A percentile compares a stretch with the other conserved stretches of the same genome.
Evolutionary conservation across 2,888 invertebrate species (phyloP).

Genomic region (Latheticus oryzae): DNA sequence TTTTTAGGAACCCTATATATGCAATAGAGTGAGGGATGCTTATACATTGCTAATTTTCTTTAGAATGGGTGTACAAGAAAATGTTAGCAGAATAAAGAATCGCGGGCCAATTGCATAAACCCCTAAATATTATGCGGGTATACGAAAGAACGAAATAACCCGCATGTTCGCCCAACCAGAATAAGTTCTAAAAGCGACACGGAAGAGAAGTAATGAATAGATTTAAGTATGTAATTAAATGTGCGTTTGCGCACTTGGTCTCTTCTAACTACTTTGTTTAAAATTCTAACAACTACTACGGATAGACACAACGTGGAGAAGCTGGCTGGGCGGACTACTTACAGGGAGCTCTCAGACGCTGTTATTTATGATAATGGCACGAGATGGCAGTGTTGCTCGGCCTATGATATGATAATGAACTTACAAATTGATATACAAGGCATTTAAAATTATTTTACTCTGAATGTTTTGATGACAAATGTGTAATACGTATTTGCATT

Average conservation of each 20-base stretch:
- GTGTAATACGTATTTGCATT: slow-evolving; percentile 50
- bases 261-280: slow-evolving; percentile 46
- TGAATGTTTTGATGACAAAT: slow-evolving; percentile 46
- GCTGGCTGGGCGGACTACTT: slow-evolving; percentile 51
- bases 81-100: slow-evolving; percentile 24
- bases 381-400: slow-evolving; percentile 64
- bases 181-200: slow-evolving; percentile 52
- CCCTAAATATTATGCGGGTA: slow-evolving; percentile 44
- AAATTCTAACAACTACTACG: slow-evolving; percentile 34
- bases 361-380: slow-evolving; percentile 59
- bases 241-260: slow-evolving; percentile 58
- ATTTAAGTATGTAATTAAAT: slow-evolving; percentile 43
- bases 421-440: slow-evolving; percentile 65
- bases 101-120: slow-evolving; percentile 35
- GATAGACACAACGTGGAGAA: slow-evolving; percentile 47
- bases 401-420: slow-evolving; percentile 64
- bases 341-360: slow-evolving; percentile 46
- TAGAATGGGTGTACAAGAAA: slow-evolving; percentile 15
- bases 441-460: slow-evolving; percentile 57
- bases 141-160: slow-evolving; percentile 38
- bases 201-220: slow-evolving; percentile 47
- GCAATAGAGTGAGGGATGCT: no score
- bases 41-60: no score
- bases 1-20: slow-evolving; percentile 28
- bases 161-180: slow-evolving; percentile 55